These are phyloP conservation scores for Trichechus manatus DNA, from an alignment of 2,113 vertebrate genomes.

Conservation along the genomic window DNA sequence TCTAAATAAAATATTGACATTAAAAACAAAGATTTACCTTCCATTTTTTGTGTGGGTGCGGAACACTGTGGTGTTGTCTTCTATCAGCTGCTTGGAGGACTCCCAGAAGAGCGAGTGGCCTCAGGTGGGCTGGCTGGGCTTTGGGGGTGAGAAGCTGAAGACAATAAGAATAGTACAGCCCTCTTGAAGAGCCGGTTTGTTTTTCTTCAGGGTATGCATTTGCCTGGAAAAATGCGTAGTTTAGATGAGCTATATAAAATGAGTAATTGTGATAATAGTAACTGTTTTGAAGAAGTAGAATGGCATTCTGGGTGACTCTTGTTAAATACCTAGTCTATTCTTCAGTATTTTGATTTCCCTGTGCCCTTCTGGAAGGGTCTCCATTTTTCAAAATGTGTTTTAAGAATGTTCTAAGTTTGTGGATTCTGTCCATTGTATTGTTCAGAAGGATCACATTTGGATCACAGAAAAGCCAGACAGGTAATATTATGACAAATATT, in stretches of 20 bases:
- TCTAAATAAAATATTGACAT: conserved; percentile 78
- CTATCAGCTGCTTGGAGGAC: conserved; percentile 59
- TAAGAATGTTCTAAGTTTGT: conserved; percentile 64
- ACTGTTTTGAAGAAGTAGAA: conserved; percentile 77
- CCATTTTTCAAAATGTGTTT: conserved; percentile 64
- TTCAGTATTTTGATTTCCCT: conserved; percentile 43
- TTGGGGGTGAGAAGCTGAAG: conserved; percentile 78
- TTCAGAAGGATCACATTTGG: conserved; percentile 62
- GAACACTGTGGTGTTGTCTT: conserved; percentile 64
- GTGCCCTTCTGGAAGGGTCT: conserved; percentile 75
- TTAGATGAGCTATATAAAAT: conserved; percentile 81
- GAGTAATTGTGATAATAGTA: conserved; percentile 80
- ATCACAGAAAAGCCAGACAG: conserved; percentile 73
- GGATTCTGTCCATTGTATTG: background rate
- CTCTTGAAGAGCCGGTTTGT: conserved; percentile 60
- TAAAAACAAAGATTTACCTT: conserved; percentile 82
- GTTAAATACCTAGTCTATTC: conserved; percentile 73
- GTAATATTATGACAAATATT: conserved; percentile 39
- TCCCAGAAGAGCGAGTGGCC: conserved; percentile 75
- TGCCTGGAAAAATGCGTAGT: conserved; percentile 78
- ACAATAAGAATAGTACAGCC: conserved; percentile 76
- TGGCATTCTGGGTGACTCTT: conserved; percentile 80
- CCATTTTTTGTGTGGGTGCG: conserved; percentile 82
- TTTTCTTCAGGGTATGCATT: conserved; percentile 82
- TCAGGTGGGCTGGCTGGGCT: conserved; percentile 80